Percentiles rank a stretch among this genome's conserved stretches.
phyloP scores from a whole-genome alignment of 2,797 vertebrate genomes.

The Distichodus sexfasciatus region DNA sequence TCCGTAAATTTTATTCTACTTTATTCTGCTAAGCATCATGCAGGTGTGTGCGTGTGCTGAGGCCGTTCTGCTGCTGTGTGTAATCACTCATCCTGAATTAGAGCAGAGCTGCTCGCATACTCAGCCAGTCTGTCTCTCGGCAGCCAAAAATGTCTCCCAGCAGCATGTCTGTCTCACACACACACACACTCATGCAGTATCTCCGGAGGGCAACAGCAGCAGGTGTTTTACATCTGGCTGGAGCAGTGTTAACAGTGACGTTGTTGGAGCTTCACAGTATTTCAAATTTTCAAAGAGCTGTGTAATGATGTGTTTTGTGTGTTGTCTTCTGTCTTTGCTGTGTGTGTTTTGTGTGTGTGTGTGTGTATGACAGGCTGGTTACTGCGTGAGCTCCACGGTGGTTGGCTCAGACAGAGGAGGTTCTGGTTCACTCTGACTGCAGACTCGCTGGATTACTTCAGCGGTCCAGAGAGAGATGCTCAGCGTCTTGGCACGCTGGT shows the following conservation, averaged over 20 bases:
- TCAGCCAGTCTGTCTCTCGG: conserved; percentile 42
- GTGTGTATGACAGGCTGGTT: conserved; percentile 82
- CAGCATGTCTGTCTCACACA: conserved; percentile 28
- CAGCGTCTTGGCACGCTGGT: conserved; percentile 87
- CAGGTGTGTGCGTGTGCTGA: conserved; percentile 14
- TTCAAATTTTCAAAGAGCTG: conserved; percentile 22
- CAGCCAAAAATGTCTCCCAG: conserved; percentile 30
- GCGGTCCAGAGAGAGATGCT: conserved; percentile 80
- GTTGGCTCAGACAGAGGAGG: conserved; percentile 89
- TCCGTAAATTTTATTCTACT: too few species aligned
- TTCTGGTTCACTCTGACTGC: conserved; percentile 93
- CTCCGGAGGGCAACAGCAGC: conserved; percentile 24
- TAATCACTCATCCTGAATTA: conserved; percentile 47
- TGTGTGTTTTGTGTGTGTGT: conserved; percentile 17
- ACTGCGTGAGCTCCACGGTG: conserved; percentile 82
- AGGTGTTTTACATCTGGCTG: conserved; percentile 40
- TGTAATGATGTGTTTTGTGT: conserved; percentile 2
- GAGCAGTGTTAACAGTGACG: conserved; percentile 33
- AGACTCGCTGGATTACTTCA: conserved; percentile 94
- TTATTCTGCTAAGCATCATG: conserved; percentile 23
- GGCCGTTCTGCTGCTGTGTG: conserved; percentile 27
- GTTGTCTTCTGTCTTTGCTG: background rate
- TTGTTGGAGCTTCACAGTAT: conserved; percentile 25
- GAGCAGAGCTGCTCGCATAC: conserved; percentile 39
- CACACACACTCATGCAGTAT: conserved; percentile 17